phyloP scores from a whole-genome alignment of 1,140 invertebrate species.

The Lasioglossum baleicum region DNA sequence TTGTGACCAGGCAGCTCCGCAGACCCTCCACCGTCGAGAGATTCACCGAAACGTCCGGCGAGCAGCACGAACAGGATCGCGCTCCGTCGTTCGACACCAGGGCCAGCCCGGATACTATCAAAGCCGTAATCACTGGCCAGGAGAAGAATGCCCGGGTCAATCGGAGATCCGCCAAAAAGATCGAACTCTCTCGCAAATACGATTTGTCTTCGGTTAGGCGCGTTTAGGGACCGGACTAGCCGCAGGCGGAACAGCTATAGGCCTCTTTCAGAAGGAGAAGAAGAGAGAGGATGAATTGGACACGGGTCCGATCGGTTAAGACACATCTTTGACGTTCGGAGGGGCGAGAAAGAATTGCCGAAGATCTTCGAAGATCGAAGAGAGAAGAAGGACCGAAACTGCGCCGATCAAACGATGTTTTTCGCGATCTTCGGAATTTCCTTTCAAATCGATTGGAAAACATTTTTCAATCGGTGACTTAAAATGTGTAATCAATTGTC shows the following conservation, averaged over 20 bases:
- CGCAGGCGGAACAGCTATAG: neutral
- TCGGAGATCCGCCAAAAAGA: conserved; percentile 30
- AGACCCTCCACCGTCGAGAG: conserved; percentile 34
- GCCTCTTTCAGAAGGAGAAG: neutral
- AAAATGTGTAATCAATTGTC: too few relatives aligned
- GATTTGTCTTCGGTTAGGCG: conserved; percentile 23
- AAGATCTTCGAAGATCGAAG: too few relatives aligned
- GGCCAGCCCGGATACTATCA: conserved; percentile 15
- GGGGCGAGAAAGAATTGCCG: too few relatives aligned
- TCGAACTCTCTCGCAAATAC: conserved; percentile 13
- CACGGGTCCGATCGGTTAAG: conserved; percentile 5
- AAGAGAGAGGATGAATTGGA: conserved; percentile 2
- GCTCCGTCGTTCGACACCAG: neutral
- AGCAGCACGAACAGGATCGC: conserved; percentile 2
- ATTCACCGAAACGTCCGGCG: conserved; percentile 44
- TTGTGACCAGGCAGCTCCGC: conserved; percentile 27
- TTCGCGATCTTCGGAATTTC: too few relatives aligned
- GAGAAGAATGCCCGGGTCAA: conserved; percentile 35
- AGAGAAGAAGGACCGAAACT: too few relatives aligned
- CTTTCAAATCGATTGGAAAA: too few relatives aligned
- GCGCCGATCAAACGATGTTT: too few relatives aligned
- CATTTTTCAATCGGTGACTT: too few relatives aligned
- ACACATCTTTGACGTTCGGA: too few relatives aligned
- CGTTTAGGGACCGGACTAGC: neutral
- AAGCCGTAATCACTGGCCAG: conserved; percentile 10